phyloP scores from a whole-genome alignment of 2,888 invertebrate genomes.

The Metalampra italica region DNA sequence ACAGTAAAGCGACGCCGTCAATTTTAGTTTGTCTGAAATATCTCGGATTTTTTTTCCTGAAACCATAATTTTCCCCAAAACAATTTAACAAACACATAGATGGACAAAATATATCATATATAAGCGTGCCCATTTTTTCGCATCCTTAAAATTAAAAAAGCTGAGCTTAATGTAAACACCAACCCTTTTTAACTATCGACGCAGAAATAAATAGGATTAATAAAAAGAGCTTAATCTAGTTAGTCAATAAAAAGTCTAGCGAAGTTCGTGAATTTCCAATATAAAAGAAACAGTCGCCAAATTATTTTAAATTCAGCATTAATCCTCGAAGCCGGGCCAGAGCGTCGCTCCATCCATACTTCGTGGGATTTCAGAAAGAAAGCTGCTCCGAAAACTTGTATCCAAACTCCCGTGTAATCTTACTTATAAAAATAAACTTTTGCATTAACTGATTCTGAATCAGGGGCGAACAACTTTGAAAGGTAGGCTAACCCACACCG shows the following conservation, averaged over 20 bases:
- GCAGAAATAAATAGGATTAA: neutral
- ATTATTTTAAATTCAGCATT: constrained; percentile 73
- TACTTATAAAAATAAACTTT: constrained; percentile 80
- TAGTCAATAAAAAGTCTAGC: constrained; percentile 28
- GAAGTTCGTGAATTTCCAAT: constrained; percentile 50
- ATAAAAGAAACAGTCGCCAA: constrained; percentile 52
- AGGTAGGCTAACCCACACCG: constrained; percentile 57
- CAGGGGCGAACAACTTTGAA: constrained; percentile 57
- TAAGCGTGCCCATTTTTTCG: too few species aligned
- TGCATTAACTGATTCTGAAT: constrained; percentile 79
- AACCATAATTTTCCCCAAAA: too few species aligned
- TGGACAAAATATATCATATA: too few species aligned
- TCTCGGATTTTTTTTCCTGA: too few species aligned
- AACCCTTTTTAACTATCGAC: neutral
- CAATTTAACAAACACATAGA: too few species aligned
- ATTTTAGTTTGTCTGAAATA: too few species aligned
- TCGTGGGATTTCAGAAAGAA: constrained; percentile 71
- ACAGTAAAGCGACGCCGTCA: too few species aligned
- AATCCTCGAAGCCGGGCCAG: constrained; percentile 61
- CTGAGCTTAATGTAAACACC: neutral
- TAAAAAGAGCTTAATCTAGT: constrained; percentile 1
- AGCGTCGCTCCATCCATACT: constrained; percentile 66
- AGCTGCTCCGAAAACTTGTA: constrained; percentile 68
- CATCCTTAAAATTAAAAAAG: too few species aligned
- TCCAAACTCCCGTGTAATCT: constrained; percentile 74